Conservation (phyloP, 2,113 vertebrate genomes). For the Alectura lathami region DNA sequence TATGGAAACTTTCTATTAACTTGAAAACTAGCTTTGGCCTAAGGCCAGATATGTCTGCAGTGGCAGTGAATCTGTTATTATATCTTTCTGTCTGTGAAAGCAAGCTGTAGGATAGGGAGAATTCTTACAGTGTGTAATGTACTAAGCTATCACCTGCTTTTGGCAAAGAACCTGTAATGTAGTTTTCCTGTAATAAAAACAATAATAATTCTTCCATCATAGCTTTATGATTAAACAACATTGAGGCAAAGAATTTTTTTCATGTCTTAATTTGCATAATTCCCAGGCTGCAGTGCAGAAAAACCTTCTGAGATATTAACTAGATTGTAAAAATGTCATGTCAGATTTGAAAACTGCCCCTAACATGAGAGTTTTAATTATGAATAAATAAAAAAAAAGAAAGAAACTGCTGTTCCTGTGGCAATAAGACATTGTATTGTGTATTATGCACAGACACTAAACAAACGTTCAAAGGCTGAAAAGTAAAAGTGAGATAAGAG, state of each 20-base stretch:
- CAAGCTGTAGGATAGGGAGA: not conserved
- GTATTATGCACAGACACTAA: constrained; percentile 19
- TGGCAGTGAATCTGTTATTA: not conserved
- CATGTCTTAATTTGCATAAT: constrained; percentile 42
- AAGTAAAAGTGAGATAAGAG: constrained; percentile 26
- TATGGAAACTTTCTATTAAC: not conserved
- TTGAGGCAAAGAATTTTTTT: not conserved
- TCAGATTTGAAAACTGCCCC: constrained; percentile 71
- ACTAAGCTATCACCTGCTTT: not conserved
- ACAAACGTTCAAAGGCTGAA: constrained; percentile 23
- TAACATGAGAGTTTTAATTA: constrained; percentile 66
- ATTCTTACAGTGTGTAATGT: not conserved
- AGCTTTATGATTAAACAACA: constrained; percentile 17
- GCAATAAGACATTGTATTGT: not conserved
- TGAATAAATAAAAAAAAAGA: constrained; percentile 55
- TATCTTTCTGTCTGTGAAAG: not conserved
- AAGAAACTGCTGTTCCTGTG: not conserved
- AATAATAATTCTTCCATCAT: constrained; percentile 34
- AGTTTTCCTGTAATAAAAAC: constrained; percentile 6
- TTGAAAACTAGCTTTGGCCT: not conserved
- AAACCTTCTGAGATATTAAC: constrained; percentile 66
- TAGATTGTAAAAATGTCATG: constrained; percentile 65
- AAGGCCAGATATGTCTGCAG: not conserved
- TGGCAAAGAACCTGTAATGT: constrained; percentile 1
- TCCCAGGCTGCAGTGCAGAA: constrained; percentile 54